phyloP scores from a whole-genome alignment of 2,113 vertebrate genomes.

The Actenoides hombroni region DNA sequence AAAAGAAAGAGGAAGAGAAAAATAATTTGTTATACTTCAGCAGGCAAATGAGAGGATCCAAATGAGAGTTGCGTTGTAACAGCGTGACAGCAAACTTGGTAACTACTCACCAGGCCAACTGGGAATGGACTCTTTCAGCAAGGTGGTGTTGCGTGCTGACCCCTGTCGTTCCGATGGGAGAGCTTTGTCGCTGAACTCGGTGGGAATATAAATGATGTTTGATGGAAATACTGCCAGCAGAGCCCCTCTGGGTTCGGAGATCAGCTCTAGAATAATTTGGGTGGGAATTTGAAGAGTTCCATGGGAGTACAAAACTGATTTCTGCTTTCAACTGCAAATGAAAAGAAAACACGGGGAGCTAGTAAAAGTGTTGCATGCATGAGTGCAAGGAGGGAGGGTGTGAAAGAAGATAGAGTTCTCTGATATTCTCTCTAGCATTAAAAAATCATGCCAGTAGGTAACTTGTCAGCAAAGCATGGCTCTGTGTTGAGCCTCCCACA shows the following conservation, averaged over 20 bases:
- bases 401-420: not conserved
- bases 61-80: not conserved
- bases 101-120: not conserved
- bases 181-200: not conserved
- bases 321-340: not conserved
- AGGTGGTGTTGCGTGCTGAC: not conserved
- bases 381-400: not conserved
- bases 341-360: not conserved
- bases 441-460: not conserved
- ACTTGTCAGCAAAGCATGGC: not conserved
- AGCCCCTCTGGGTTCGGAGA: not conserved
- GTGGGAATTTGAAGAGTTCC: conserved; percentile 4
- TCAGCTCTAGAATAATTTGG: conserved; percentile 18
- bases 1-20: not conserved
- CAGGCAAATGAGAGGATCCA: not conserved
- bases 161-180: not conserved
- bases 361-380: not conserved
- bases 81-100: not conserved
- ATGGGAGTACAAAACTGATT: not conserved
- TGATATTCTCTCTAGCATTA: not conserved
- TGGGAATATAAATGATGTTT: not conserved
- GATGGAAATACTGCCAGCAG: not conserved
- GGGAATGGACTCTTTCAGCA: not conserved
- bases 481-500: not conserved
- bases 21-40: not conserved